Percentiles rank a stretch among this genome's conserved stretches.
Conservation (phyloP, 2,888 invertebrate genomes). For the Agrotis exclamationis region DNA sequence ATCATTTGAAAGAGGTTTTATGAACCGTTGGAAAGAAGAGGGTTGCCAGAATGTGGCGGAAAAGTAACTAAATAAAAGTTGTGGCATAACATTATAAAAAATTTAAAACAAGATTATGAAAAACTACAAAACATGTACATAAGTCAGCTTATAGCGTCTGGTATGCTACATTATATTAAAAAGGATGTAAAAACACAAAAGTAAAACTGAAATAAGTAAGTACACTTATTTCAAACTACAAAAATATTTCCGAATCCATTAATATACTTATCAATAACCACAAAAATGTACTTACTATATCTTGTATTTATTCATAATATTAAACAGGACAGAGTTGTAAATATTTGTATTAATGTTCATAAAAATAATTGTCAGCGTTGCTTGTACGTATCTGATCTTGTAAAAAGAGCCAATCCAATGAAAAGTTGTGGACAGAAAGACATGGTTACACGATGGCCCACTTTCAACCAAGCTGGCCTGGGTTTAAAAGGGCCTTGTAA, state of each 20-base stretch:
- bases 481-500: slow-evolving; percentile 1
- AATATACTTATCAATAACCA: slow-evolving; percentile 15
- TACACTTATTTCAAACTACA: background rate
- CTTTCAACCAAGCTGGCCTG: slow-evolving; percentile 31
- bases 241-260: slow-evolving; percentile 8
- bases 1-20: slow-evolving; percentile 63
- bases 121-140: slow-evolving; percentile 38
- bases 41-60: slow-evolving; percentile 24
- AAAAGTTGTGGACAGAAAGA: background rate
- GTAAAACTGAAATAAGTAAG: no score
- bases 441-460: slow-evolving; percentile 5
- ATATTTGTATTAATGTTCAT: slow-evolving; percentile 45
- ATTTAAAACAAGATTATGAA: slow-evolving; percentile 6
- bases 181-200: slow-evolving; percentile 17
- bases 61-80: slow-evolving; percentile 14
- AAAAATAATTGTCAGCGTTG: slow-evolving; percentile 41
- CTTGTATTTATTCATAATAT: slow-evolving; percentile 48
- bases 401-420: background rate
- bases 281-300: slow-evolving; percentile 53
- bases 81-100: slow-evolving; percentile 11
- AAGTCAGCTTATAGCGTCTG: slow-evolving; percentile 17
- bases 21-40: slow-evolving; percentile 15
- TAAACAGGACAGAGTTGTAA: slow-evolving; percentile 51
- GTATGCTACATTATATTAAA: slow-evolving; percentile 14
- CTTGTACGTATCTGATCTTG: background rate